Evolutionary conservation across 2,113 vertebrate genomes (phyloP).

Genomic region (Oryctolagus cuniculus): DNA sequence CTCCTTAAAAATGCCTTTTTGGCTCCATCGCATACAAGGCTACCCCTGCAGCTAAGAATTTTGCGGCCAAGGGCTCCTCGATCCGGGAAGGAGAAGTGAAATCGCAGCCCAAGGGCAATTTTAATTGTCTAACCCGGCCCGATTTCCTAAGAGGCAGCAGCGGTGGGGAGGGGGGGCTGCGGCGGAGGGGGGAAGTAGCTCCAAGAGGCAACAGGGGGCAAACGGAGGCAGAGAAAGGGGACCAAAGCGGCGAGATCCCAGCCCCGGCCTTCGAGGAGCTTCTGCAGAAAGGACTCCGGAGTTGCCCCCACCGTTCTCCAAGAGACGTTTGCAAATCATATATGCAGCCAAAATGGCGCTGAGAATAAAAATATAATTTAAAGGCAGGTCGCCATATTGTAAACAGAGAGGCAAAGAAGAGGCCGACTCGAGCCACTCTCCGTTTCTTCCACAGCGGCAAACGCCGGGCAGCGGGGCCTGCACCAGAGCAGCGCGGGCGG

Average conservation of each 20-base stretch:
- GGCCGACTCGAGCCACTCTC: slow-evolving; percentile 85
- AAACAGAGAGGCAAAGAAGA: slow-evolving; percentile 90
- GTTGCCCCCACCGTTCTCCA: slow-evolving; percentile 49
- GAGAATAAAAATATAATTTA: slow-evolving; percentile 92
- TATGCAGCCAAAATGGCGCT: slow-evolving; percentile 95
- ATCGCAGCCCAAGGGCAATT: slow-evolving; percentile 83
- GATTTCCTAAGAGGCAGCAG: slow-evolving; percentile 80
- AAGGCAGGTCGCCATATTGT: slow-evolving; percentile 97
- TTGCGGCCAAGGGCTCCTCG: slow-evolving; percentile 34
- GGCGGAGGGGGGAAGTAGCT: slow-evolving; percentile 78
- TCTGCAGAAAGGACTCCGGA: slow-evolving; percentile 56
- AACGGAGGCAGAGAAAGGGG: slow-evolving; percentile 72
- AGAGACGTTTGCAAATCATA: slow-evolving; percentile 82
- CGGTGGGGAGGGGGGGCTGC: slow-evolving; percentile 79
- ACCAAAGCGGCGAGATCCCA: slow-evolving; percentile 54
- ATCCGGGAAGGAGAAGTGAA: slow-evolving; percentile 62
- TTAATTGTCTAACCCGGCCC: slow-evolving; percentile 81
- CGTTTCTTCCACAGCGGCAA: slow-evolving; percentile 85
- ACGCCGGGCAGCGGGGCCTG: neutral
- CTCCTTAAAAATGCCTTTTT: slow-evolving; percentile 72
- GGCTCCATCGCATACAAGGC: slow-evolving; percentile 35
- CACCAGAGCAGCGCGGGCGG: neutral
- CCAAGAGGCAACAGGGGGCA: slow-evolving; percentile 79
- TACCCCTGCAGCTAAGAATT: slow-evolving; percentile 71
- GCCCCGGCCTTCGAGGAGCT: slow-evolving; percentile 30